Conservation (phyloP, 2,888 invertebrate genomes). For the Chrysopilus asiliformis region DNA sequence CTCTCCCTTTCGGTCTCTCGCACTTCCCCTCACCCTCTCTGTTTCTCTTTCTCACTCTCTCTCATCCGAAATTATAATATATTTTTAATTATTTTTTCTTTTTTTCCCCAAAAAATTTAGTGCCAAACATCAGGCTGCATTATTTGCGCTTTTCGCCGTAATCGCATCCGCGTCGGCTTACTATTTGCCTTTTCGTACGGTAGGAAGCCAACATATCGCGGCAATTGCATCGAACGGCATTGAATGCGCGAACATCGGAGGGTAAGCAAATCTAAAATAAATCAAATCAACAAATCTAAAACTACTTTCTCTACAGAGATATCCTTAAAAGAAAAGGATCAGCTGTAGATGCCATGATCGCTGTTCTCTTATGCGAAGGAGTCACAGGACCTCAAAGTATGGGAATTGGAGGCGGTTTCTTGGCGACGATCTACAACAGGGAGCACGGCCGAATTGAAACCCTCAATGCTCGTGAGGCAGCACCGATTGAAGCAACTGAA, state of each 20-base stretch:
- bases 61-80: no score
- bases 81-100: no score
- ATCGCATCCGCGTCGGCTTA: no score
- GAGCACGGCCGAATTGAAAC: constrained; percentile 39
- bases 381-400: constrained; percentile 63
- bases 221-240: constrained; percentile 53
- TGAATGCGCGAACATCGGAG: constrained; percentile 53
- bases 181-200: no score
- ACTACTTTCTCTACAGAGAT: constrained; percentile 32
- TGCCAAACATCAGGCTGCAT: no score
- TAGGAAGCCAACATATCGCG: constrained; percentile 3
- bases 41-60: no score
- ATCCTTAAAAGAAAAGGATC: constrained; percentile 53
- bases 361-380: constrained; percentile 67
- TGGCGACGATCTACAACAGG: constrained; percentile 63
- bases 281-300: neutral
- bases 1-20: no score
- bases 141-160: no score
- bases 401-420: constrained; percentile 74
- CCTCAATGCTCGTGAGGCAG: constrained; percentile 59
- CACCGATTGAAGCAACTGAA: constrained; percentile 46
- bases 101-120: no score
- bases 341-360: constrained; percentile 70
- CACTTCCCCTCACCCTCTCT: no score
- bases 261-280: constrained; percentile 29